phyloP scores from a whole-genome alignment of 2,888 invertebrate species.

The Clusia tigrina region DNA sequence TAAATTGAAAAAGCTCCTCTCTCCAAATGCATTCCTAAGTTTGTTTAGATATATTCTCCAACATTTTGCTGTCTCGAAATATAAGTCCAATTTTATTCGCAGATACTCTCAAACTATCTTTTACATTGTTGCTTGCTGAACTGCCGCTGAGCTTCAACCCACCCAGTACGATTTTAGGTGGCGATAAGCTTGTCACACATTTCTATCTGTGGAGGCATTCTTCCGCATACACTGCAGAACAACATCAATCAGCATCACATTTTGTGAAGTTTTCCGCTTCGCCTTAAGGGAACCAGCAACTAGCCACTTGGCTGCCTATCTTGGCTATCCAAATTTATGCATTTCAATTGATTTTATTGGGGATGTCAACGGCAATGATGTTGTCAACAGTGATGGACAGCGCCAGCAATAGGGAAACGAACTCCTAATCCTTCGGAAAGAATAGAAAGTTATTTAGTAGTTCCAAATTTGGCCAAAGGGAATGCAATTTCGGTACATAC shows the following conservation, averaged over 20 bases:
- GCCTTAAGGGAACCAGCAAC: not conserved
- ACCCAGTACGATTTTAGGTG: conserved; percentile 5
- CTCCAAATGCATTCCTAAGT: too few species aligned
- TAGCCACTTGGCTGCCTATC: not conserved
- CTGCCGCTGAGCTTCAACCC: not conserved
- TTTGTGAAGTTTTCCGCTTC: not conserved
- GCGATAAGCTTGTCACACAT: conserved; percentile 1
- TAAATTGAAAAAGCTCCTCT: too few species aligned
- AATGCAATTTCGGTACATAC: too few species aligned
- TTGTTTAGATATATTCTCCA: too few species aligned
- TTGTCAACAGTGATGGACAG: conserved; percentile 8
- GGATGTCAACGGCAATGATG: conserved; percentile 7
- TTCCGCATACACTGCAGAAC: not conserved
- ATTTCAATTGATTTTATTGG: not conserved
- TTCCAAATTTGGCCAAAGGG: too few species aligned
- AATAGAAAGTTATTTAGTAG: too few species aligned
- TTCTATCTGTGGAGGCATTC: not conserved
- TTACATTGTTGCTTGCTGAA: not conserved
- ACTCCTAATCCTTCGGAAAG: too few species aligned
- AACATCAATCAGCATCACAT: too few species aligned
- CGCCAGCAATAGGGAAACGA: not conserved
- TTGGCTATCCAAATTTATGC: not conserved
- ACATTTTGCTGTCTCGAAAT: too few species aligned
- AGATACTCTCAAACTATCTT: not conserved
- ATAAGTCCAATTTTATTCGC: too few species aligned